A percentile compares a stretch with the other conserved stretches of the same genome.
phyloP scores from a whole-genome alignment of 2,888 invertebrate genomes.

The Pristionchus japonicus region DNA sequence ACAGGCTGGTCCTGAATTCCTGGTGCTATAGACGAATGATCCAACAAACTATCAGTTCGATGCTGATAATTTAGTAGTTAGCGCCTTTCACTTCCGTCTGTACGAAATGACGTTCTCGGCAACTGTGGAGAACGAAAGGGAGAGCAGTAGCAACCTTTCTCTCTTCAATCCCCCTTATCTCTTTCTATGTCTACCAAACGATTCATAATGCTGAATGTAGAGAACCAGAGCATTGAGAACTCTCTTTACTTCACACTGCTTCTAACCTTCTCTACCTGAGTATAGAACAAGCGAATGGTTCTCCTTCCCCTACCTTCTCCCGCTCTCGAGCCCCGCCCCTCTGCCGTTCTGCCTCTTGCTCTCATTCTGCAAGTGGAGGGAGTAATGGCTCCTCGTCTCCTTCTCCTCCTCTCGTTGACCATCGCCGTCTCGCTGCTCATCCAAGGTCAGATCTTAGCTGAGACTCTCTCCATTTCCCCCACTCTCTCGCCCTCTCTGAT shows the following conservation, averaged over 20 bases:
- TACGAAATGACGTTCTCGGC: not conserved
- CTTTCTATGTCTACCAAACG: no score
- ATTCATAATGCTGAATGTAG: no score
- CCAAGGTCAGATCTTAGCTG: conserved; percentile 3
- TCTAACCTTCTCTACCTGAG: not conserved
- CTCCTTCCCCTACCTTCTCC: not conserved
- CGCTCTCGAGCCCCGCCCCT: conserved; percentile 1
- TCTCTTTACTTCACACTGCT: no score
- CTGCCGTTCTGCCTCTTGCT: not conserved
- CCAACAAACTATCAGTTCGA: no score
- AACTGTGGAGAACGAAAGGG: not conserved
- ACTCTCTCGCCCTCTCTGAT: no score
- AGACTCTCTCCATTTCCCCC: no score
- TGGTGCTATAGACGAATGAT: no score
- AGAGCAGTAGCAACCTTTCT: not conserved
- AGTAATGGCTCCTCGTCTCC: no score
- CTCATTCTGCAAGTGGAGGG: conserved; percentile 5
- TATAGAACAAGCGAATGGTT: not conserved
- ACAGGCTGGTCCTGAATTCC: no score
- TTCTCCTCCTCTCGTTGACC: not conserved
- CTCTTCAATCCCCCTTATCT: not conserved
- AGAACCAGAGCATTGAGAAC: no score
- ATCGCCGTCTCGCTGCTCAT: not conserved
- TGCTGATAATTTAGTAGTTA: not conserved
- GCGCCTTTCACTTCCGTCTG: not conserved